These are phyloP conservation scores for Agrypnia vestita DNA, from an alignment of 1,140 invertebrate species.

Conservation along the genomic window DNA sequence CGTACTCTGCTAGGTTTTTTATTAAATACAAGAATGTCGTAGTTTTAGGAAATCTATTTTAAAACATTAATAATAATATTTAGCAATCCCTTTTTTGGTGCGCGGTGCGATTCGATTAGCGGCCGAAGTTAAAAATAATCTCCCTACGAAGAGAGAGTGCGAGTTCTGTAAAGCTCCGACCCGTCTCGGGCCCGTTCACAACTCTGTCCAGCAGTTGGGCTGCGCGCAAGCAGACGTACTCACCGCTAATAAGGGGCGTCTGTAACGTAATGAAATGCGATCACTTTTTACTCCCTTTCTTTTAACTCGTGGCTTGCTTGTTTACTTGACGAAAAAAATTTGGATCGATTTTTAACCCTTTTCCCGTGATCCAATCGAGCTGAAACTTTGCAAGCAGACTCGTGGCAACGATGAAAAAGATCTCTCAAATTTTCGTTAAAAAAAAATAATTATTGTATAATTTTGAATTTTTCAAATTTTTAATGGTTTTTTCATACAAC, in stretches of 20 bases:
- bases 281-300: slow-evolving; percentile 9
- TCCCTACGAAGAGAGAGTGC: slow-evolving; percentile 43
- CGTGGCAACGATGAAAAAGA: too few species aligned
- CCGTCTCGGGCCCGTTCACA: not conserved
- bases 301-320: too few species aligned
- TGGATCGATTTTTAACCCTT: too few species aligned
- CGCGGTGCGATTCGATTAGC: slow-evolving; percentile 51
- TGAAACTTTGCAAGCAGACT: too few species aligned
- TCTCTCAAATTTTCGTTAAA: too few species aligned
- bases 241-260: not conserved
- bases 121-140: slow-evolving; percentile 53
- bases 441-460: too few species aligned
- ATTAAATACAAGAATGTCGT: not conserved
- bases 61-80: slow-evolving; percentile 23
- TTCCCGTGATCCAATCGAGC: too few species aligned
- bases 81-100: slow-evolving; percentile 57
- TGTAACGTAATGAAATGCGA: not conserved
- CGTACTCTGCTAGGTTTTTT: too few species aligned
- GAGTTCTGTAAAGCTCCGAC: slow-evolving; percentile 4
- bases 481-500: too few species aligned
- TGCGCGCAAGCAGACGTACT: not conserved
- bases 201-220: not conserved
- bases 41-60: not conserved
- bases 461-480: too few species aligned
- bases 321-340: too few species aligned